These are phyloP conservation scores for Papilio xuthus DNA, from an alignment of 1,140 invertebrate species.

Conservation along the genomic window DNA sequence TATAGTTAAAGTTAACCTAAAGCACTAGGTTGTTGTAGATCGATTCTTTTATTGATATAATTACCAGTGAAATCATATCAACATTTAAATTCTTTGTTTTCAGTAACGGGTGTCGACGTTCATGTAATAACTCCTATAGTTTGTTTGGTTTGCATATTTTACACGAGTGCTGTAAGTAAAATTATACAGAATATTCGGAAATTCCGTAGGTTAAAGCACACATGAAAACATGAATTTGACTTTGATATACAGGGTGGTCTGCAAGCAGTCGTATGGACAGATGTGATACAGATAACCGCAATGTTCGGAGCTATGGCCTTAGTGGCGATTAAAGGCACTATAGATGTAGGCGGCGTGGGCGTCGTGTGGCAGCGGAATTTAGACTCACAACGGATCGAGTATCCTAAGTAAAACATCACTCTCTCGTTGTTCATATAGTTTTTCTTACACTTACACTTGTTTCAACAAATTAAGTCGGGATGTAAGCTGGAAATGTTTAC, in stretches of 20 bases:
- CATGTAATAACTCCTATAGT: conserved; percentile 92
- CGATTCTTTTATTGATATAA: no score
- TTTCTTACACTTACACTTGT: background rate
- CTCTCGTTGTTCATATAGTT: background rate
- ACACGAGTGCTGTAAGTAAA: conserved; percentile 91
- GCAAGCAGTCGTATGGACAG: conserved; percentile 97
- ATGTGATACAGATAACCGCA: conserved; percentile 92
- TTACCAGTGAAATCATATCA: background rate
- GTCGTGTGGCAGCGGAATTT: conserved; percentile 88
- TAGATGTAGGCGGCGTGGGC: conserved; percentile 89
- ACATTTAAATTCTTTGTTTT: conserved; percentile 45
- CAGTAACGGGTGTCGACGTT: conserved; percentile 93
- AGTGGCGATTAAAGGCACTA: conserved; percentile 90
- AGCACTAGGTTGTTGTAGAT: no score
- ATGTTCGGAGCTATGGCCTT: conserved; percentile 93
- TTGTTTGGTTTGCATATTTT: conserved; percentile 95
- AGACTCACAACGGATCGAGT: conserved; percentile 88
- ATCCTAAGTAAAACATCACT: conserved; percentile 84
- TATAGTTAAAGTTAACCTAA: background rate
- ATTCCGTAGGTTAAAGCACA: background rate
- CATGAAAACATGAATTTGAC: background rate
- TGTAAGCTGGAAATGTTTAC: no score
- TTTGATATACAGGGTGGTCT: conserved; percentile 88
- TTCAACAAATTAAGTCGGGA: no score
- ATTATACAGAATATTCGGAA: background rate